These are phyloP conservation scores for Crotalus tigris DNA, from an alignment of 2,113 vertebrate genomes.

Conservation along the genomic window DNA sequence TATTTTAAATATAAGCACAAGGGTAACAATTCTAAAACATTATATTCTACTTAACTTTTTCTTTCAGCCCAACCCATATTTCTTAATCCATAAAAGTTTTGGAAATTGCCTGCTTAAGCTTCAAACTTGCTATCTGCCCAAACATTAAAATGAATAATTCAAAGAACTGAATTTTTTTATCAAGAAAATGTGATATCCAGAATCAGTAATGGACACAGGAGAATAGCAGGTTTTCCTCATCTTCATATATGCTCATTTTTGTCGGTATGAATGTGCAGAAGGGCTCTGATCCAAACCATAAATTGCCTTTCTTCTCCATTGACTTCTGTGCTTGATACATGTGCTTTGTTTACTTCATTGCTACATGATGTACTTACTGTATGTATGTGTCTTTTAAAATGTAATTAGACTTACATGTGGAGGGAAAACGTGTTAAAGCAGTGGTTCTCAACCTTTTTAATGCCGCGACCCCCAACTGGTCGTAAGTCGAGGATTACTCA, in stretches of 20 bases:
- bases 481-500: too few relatives aligned
- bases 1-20: slow-evolving; percentile 19
- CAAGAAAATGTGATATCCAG: not conserved
- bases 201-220: not conserved
- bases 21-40: slow-evolving; percentile 36
- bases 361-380: not conserved
- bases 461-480: too few relatives aligned
- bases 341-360: not conserved
- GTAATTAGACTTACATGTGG: not conserved
- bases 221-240: slow-evolving; percentile 9
- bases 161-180: slow-evolving; percentile 34
- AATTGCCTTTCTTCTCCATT: not conserved
- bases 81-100: slow-evolving; percentile 43
- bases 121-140: slow-evolving; percentile 32
- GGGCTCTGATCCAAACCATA: slow-evolving; percentile 3
- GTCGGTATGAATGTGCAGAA: not conserved
- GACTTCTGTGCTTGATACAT: not conserved
- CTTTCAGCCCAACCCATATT: not conserved
- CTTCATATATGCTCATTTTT: not conserved
- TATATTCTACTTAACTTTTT: slow-evolving; percentile 34
- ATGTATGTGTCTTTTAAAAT: not conserved
- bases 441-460: too few relatives aligned
- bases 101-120: slow-evolving; percentile 24
- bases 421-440: not conserved
- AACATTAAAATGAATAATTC: slow-evolving; percentile 50